Base-by-base conservation (phyloP, 2,888 invertebrate species). In the Bombyx huttoni region DNA sequence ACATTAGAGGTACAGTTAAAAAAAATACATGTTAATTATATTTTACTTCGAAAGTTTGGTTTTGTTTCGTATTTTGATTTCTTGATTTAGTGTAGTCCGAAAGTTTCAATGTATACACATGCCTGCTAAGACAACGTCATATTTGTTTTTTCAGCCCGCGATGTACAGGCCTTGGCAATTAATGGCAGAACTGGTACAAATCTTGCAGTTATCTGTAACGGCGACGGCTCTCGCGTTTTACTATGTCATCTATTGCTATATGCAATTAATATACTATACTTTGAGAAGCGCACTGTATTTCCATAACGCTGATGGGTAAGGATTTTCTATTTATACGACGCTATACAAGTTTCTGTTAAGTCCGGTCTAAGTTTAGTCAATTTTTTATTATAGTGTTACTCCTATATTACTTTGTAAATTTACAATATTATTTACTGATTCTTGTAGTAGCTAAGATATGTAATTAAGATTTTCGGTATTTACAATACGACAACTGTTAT, bases 201-300 rank as follows among this genome's bases (percentile, higher is more conserved):
- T 86, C 35, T 53, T 87, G 13, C 85, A 86, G 58, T 58, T 84
- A 49, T 74, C 80, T 1, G 76, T 85, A 62, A 78, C 76, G 10
- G 81, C 81, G 1, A 78, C 82, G 0, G 86, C 84, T 0, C 61
- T 87, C 9, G 78, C 75, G 6, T 56, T 85, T 1, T 88, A 87
- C 68, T 88, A 88, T 65, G 65, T 87, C 40, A 76, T 88, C 54
- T 86, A 78, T 60, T 81, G 81, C 58, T 88, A 87, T 57, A 83
- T 87, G 83, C 85, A 87, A 51, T 68, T 88, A 0, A 66, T 87
- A 0, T 87, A 87, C 63, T 82, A 70, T 57, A 74, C 73, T 1
- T 63, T 88, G 1, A 65, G 73, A 50, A 76, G 77, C 40, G 84
- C 78, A 0, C 58, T 87, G 45, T 87, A 75, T 65, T 87, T 88